phyloP scores from a whole-genome alignment of 2,888 invertebrate genomes.

The Dorcus hopei region DNA sequence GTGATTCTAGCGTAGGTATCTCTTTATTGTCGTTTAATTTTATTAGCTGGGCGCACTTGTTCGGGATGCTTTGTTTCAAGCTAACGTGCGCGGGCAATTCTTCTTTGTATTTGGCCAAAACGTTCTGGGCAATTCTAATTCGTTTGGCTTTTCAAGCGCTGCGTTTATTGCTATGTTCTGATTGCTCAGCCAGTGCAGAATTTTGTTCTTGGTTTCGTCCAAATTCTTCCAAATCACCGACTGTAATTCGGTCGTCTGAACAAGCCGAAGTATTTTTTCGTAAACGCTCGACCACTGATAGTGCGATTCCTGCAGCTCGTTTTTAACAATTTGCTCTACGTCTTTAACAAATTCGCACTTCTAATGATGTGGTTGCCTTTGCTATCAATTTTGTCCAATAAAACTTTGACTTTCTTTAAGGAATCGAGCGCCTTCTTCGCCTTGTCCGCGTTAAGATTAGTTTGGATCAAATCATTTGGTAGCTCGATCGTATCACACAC shows the following conservation, averaged over 20 bases:
- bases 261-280: slow-evolving; percentile 67
- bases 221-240: slow-evolving; percentile 91
- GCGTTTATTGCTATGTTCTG: slow-evolving; percentile 75
- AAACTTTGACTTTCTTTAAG: slow-evolving; percentile 69
- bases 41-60: slow-evolving; percentile 76
- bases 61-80: slow-evolving; percentile 71
- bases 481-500: slow-evolving; percentile 62
- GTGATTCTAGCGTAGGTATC: slow-evolving; percentile 65
- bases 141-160: slow-evolving; percentile 72
- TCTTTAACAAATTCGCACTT: slow-evolving; percentile 67
- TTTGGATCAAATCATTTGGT: slow-evolving; percentile 71
- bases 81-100: slow-evolving; percentile 78
- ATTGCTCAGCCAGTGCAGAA: slow-evolving; percentile 79
- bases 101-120: slow-evolving; percentile 78
- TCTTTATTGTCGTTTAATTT: slow-evolving; percentile 71
- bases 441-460: slow-evolving; percentile 68
- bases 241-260: slow-evolving; percentile 83
- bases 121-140: slow-evolving; percentile 78
- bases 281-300: slow-evolving; percentile 69
- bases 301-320: slow-evolving; percentile 62
- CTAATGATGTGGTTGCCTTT: slow-evolving; percentile 68
- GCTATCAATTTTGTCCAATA: slow-evolving; percentile 74
- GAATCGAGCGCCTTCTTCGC: slow-evolving; percentile 73
- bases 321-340: slow-evolving; percentile 60
- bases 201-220: slow-evolving; percentile 78